Percentiles rank a stretch among this genome's conserved stretches.
Conservation (phyloP, 1,140 invertebrate species). For the Ips nitidus region DNA sequence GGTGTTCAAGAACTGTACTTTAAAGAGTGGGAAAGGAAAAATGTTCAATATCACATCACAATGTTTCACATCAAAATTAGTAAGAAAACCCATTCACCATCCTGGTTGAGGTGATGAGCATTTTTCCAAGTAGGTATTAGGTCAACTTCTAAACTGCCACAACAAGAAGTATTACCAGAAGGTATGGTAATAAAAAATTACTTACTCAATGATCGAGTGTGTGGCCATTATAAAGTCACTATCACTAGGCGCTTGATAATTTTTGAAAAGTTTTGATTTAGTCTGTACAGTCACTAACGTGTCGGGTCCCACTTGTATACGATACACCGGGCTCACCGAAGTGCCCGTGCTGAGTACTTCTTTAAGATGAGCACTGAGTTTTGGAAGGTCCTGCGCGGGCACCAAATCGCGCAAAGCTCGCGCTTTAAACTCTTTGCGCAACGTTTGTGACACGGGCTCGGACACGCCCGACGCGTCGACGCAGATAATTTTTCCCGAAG, state of each 20-base stretch:
- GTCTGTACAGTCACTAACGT: slow-evolving; percentile 84
- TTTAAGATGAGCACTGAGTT: slow-evolving; percentile 72
- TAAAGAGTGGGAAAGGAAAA: too few relatives aligned
- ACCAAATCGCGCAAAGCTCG: slow-evolving; percentile 75
- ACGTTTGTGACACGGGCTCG: slow-evolving; percentile 62
- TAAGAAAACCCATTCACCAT: too few relatives aligned
- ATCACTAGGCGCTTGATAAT: slow-evolving; percentile 66
- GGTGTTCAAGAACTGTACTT: too few relatives aligned
- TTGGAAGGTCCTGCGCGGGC: slow-evolving; percentile 72
- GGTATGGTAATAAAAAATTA: background rate
- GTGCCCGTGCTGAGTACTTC: slow-evolving; percentile 70
- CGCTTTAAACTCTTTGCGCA: slow-evolving; percentile 72
- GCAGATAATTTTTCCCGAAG: slow-evolving; percentile 78
- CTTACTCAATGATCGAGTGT: slow-evolving; percentile 78
- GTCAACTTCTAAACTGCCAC: too few relatives aligned
- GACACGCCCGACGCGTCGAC: slow-evolving; percentile 74
- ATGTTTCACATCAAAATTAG: too few relatives aligned
- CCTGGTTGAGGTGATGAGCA: too few relatives aligned
- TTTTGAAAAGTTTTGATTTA: slow-evolving; percentile 82
- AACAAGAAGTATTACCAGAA: too few relatives aligned
- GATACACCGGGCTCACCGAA: slow-evolving; percentile 74
- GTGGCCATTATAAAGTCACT: slow-evolving; percentile 90
- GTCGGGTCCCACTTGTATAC: slow-evolving; percentile 68
- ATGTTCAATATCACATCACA: too few relatives aligned
- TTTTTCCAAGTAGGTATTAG: too few relatives aligned